Percentiles rank a stretch among this genome's conserved stretches.
Evolutionary conservation across 2,113 vertebrate genomes (phyloP).

Genomic region (Melanocharis versteri): DNA sequence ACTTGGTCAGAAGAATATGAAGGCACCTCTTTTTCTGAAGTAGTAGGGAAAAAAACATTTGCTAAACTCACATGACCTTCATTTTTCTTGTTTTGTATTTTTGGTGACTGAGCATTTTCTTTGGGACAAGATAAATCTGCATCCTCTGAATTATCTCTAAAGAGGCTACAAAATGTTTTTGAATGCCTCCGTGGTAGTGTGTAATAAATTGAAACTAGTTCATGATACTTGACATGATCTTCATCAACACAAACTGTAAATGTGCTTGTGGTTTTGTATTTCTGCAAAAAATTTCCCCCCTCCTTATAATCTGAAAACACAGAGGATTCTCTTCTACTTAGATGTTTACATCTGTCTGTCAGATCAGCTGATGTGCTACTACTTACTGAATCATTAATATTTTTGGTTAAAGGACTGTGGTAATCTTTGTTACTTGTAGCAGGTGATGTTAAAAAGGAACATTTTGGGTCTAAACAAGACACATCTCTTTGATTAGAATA

Average conservation of each 20-base stretch:
- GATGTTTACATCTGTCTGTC: not conserved
- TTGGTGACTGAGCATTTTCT: slow-evolving; percentile 5
- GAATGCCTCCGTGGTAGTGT: slow-evolving; percentile 73
- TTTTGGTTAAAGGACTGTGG: not conserved
- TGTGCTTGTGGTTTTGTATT: slow-evolving; percentile 75
- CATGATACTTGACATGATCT: slow-evolving; percentile 75
- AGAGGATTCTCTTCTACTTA: slow-evolving; percentile 29
- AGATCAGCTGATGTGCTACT: not conserved
- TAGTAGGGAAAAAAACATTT: not conserved
- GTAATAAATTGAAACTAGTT: slow-evolving; percentile 78
- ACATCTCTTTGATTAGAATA: not conserved
- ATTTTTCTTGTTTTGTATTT: not conserved
- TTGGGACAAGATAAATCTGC: not conserved
- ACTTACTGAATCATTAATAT: not conserved
- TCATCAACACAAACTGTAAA: slow-evolving; percentile 75
- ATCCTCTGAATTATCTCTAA: slow-evolving; percentile 60
- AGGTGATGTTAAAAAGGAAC: not conserved
- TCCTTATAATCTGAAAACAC: slow-evolving; percentile 22
- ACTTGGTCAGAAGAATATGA: not conserved
- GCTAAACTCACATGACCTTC: slow-evolving; percentile 3
- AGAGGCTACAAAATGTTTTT: slow-evolving; percentile 60
- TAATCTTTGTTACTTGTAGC: not conserved
- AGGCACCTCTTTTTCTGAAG: slow-evolving; percentile 18
- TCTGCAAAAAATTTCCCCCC: slow-evolving; percentile 55
- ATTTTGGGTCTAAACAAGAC: not conserved